A percentile compares a stretch with the other conserved stretches of the same genome.
These are phyloP conservation scores for Pyrocoelia pectoralis DNA, from an alignment of 2,888 invertebrate genomes.

Conservation along the genomic window DNA sequence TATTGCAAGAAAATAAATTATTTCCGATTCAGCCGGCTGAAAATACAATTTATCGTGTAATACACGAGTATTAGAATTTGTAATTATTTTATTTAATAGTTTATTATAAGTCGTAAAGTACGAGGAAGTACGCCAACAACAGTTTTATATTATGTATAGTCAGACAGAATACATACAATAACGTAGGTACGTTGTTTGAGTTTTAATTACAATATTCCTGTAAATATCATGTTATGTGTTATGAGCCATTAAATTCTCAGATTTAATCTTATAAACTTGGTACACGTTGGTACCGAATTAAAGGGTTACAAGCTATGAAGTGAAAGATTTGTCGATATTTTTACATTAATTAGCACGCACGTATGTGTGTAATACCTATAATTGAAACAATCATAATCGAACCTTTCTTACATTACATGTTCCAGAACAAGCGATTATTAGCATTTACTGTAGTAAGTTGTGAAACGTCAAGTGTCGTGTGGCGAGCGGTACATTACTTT, in stretches of 20 bases:
- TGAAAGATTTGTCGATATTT: constrained; percentile 55
- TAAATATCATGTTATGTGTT: constrained; percentile 45
- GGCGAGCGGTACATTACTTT: too few relatives aligned
- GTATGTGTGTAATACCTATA: constrained; percentile 13
- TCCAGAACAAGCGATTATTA: too few relatives aligned
- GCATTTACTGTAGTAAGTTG: too few relatives aligned
- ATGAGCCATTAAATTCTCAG: constrained; percentile 52
- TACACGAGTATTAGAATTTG: constrained; percentile 8
- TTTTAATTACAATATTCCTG: constrained; percentile 32
- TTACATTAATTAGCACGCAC: constrained; percentile 54
- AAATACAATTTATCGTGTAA: constrained; percentile 11
- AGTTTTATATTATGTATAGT: constrained; percentile 1
- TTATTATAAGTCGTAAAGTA: constrained; percentile 21
- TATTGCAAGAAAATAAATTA: constrained; percentile 29
- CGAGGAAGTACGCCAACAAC: constrained; percentile 16
- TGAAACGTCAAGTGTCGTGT: too few relatives aligned
- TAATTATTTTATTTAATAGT: constrained; percentile 26
- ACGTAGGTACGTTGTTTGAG: constrained; percentile 14
- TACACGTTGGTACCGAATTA: constrained; percentile 56
- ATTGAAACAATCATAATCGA: constrained; percentile 23
- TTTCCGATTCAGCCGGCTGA: neutral
- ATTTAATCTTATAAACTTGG: constrained; percentile 56
- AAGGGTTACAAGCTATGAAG: constrained; percentile 52
- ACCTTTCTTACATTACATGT: neutral
- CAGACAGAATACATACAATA: neutral